A percentile compares a stretch with the other conserved stretches of the same genome.
Evolutionary conservation across 2,797 vertebrate genomes (phyloP).

Genomic region (Pipistrellus kuhlii): DNA sequence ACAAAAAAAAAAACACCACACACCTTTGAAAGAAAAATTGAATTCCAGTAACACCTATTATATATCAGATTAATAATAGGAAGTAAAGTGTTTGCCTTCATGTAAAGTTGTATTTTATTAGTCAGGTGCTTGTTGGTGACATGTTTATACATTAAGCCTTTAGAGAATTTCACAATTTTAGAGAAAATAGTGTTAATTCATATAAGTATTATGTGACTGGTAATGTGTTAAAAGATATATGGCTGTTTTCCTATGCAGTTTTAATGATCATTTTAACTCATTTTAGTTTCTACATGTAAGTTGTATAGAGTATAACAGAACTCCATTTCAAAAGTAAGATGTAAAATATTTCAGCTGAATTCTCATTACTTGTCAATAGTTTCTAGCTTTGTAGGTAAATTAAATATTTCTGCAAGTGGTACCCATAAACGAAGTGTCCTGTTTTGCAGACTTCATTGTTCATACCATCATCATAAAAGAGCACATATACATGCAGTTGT

Average conservation of each 20-base stretch:
- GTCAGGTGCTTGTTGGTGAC: slow-evolving; percentile 29
- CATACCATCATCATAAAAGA: neutral
- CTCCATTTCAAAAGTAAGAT: slow-evolving; percentile 43
- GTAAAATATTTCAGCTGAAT: slow-evolving; percentile 38
- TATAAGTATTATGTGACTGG: neutral
- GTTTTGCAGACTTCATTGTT: neutral
- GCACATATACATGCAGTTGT: neutral
- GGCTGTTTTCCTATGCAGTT: slow-evolving; percentile 32
- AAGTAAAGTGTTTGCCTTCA: slow-evolving; percentile 53
- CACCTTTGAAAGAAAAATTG: slow-evolving; percentile 61
- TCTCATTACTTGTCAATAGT: slow-evolving; percentile 20
- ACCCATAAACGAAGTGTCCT: neutral
- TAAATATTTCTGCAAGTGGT: slow-evolving; percentile 24
- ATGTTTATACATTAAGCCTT: slow-evolving; percentile 59
- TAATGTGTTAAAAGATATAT: slow-evolving; percentile 57
- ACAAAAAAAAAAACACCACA: neutral
- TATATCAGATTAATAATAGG: slow-evolving; percentile 45
- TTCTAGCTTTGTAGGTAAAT: neutral
- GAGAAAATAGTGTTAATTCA: slow-evolving; percentile 49
- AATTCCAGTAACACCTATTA: slow-evolving; percentile 55
- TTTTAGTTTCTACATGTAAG: slow-evolving; percentile 59
- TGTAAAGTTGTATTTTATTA: slow-evolving; percentile 61
- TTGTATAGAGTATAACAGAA: neutral
- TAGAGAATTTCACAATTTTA: slow-evolving; percentile 56
- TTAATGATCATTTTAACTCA: slow-evolving; percentile 52